Conservation (phyloP, 2,888 invertebrate species). For the Ethmia dodecea region DNA sequence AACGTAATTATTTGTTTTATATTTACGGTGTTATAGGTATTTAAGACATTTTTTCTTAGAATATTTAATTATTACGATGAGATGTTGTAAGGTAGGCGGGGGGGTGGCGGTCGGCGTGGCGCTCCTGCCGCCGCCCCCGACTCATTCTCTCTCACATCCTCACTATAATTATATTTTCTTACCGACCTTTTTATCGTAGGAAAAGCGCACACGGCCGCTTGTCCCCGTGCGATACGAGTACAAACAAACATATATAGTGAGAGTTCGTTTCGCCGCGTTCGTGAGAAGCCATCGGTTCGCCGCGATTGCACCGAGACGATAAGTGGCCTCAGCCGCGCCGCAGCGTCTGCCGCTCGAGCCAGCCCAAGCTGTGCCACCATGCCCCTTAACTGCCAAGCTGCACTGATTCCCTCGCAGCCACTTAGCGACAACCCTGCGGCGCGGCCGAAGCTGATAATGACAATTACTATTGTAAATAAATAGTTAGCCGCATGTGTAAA, state of each 20-base stretch:
- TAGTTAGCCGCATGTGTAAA: slow-evolving; percentile 75
- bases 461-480: slow-evolving; percentile 69
- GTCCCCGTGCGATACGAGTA: slow-evolving; percentile 70
- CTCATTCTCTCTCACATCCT: slow-evolving; percentile 73
- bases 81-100: slow-evolving; percentile 71
- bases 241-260: slow-evolving; percentile 65
- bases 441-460: slow-evolving; percentile 30
- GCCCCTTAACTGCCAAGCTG: too few species aligned
- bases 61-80: slow-evolving; percentile 76
- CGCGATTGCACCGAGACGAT: slow-evolving; percentile 69
- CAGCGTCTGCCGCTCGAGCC: neutral
- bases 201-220: slow-evolving; percentile 74
- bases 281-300: slow-evolving; percentile 76
- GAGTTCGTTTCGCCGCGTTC: slow-evolving; percentile 68
- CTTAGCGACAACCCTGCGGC: slow-evolving; percentile 4
- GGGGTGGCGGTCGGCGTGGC: slow-evolving; percentile 30
- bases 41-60: slow-evolving; percentile 78
- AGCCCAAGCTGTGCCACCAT: too few species aligned
- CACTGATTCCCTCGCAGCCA: neutral
- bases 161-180: slow-evolving; percentile 77
- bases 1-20: slow-evolving; percentile 77
- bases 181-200: slow-evolving; percentile 72
- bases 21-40: slow-evolving; percentile 77
- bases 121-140: slow-evolving; percentile 54
- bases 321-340: slow-evolving; percentile 12